A percentile compares a stretch with the other conserved stretches of the same genome.
Evolutionary conservation across 2,797 vertebrate species (phyloP).

Genomic region (Champsocephalus esox): DNA sequence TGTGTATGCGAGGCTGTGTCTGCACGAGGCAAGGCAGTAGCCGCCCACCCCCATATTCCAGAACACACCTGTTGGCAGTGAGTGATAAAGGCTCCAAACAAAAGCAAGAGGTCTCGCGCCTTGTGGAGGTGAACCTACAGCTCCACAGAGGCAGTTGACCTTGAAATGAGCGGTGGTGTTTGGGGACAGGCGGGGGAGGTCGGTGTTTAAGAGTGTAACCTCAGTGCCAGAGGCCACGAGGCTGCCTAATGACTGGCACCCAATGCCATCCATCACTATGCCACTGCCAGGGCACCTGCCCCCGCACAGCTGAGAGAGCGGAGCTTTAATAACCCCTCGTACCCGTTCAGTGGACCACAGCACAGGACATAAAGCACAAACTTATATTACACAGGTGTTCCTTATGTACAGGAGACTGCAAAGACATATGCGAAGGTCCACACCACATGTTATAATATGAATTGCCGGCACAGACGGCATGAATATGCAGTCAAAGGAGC

Average conservation of each 20-base stretch:
- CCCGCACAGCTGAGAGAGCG: conserved; percentile 65
- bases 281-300: conserved; percentile 80
- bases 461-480: conserved; percentile 56
- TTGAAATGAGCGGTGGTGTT: conserved; percentile 86
- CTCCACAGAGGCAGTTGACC: conserved; percentile 84
- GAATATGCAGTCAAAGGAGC: conserved; percentile 70
- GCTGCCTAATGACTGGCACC: conserved; percentile 87
- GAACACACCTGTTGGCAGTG: conserved; percentile 77
- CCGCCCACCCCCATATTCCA: conserved; percentile 73
- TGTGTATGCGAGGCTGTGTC: conserved; percentile 47
- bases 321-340: conserved; percentile 76
- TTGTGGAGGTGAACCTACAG: conserved; percentile 76
- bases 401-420: conserved; percentile 23
- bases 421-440: conserved; percentile 42
- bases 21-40: conserved; percentile 66
- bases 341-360: conserved; percentile 46
- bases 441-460: conserved; percentile 39
- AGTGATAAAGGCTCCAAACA: conserved; percentile 80
- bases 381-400: conserved; percentile 28
- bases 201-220: conserved; percentile 85
- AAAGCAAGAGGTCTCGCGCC: conserved; percentile 75
- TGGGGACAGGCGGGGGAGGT: conserved; percentile 79
- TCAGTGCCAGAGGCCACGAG: conserved; percentile 85
- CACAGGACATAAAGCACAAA: conserved; percentile 36
- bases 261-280: conserved; percentile 84